A percentile compares a stretch with the other conserved stretches of the same genome.
phyloP scores from a whole-genome alignment of 35 echinoderm and acorn worm species.

The Ophioderma brevispina region DNA sequence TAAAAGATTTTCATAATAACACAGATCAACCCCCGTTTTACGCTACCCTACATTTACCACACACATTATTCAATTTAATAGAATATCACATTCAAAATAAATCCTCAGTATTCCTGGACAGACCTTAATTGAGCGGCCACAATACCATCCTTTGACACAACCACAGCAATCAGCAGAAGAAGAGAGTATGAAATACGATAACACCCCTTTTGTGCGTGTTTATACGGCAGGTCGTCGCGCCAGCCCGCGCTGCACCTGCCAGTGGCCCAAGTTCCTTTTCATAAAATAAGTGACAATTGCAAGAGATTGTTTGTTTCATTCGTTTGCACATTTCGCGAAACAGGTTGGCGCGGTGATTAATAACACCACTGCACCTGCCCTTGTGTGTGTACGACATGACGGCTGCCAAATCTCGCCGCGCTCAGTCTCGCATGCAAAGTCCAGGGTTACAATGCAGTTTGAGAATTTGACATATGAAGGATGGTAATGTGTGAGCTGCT shows the following conservation, averaged over 20 bases:
- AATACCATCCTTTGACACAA: not conserved
- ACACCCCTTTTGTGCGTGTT: not conserved
- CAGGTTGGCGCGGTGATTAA: slow-evolving; percentile 2
- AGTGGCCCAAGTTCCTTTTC: not conserved
- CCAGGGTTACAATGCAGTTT: not conserved
- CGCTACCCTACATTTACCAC: too few relatives aligned
- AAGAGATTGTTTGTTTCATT: not conserved
- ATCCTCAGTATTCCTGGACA: too few relatives aligned
- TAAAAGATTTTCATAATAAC: too few relatives aligned
- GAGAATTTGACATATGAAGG: not conserved
- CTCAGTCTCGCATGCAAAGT: not conserved
- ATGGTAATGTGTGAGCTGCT: too few relatives aligned
- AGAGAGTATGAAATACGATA: not conserved
- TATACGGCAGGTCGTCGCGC: not conserved
- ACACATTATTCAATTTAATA: too few relatives aligned
- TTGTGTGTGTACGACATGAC: not conserved
- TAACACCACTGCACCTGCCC: not conserved
- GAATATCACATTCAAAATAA: too few relatives aligned
- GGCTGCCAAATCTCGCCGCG: not conserved
- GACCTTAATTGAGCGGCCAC: too few relatives aligned
- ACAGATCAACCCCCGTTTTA: too few relatives aligned
- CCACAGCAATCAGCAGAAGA: not conserved
- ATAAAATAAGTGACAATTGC: not conserved
- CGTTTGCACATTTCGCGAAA: not conserved
- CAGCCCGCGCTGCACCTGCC: not conserved